Evolutionary conservation across 2,113 vertebrate genomes (phyloP), one percentile per base, ranked within the genome.

Genomic region (Rattus rattus): DNA sequence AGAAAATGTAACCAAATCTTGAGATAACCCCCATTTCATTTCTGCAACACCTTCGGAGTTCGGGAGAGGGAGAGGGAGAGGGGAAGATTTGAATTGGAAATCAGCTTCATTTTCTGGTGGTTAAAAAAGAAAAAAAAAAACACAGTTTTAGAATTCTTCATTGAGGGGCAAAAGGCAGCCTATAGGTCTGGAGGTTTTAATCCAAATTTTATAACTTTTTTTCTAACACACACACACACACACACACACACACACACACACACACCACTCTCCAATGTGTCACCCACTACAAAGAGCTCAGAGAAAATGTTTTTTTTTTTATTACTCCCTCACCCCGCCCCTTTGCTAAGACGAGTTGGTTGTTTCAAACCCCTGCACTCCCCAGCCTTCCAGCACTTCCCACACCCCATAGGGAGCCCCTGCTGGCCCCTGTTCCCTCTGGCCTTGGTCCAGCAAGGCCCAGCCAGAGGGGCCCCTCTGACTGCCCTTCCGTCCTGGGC

Each of bases 1-100:
- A 99, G 98, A 99, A 99, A 99, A 99, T 99, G 99, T 99, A 99
- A 99, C 99, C 99, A 99, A 99, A 99, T 99, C 99, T 99, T 99
- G 99, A 99, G 99, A 99, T 99, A 99, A 99, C 99, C 99, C 99
- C 99, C 98, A 98, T 99, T 99, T 99, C 99, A 99, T 99, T 98
- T 99, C 99, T 98, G 98, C 99, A 99, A 99, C 99, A 99, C 99
- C 98, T 99, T 99, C 98, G 96, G 98, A 99, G 98, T 98, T 98
- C 96, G 61, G 73, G 98, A 97, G 97, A 98, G 98, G 96, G 98
- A 98, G 98, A 98, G 94, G 94, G 96, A 90, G 95, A 92, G 94
- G 96, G 97, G 96, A 98, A 98, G 97, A 99, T 99, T 99, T 99
- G 99, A 99, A 99, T 99, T 99, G 99, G 99, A 99, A 99, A 99